Base-by-base conservation (phyloP, 2,113 vertebrate genomes). In the Nothobranchius kuhntae region DNA sequence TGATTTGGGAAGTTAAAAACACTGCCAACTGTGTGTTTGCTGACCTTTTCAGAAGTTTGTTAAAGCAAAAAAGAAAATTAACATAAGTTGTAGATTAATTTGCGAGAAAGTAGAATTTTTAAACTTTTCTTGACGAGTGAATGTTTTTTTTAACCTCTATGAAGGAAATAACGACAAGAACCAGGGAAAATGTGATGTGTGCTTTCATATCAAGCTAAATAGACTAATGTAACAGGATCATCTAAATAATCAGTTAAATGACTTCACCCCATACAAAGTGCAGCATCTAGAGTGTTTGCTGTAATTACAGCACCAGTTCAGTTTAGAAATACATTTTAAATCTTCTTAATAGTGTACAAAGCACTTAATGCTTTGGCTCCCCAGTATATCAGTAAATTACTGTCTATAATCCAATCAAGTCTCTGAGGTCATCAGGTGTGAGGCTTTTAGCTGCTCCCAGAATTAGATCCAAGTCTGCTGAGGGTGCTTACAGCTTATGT, bases 341-440 rank as follows among this genome's bases (percentile, higher is more conserved):
- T 61, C 24, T 24, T 35, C 24, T 30, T 35, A 30, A 13, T 30
- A 15, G 21, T 24, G 2, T 15, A 14, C 24, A 47, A 35, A 6
- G 24, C 44, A 15, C 44, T 30, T 60, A 26, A 46, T 40, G n/a
- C 10, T 17, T 17, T 57, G 9, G 10, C 35, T 42, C 7, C 21
- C 44, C 44, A n/a, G 21, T 59, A 24, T 21, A 26, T 71, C 61
- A 66, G 64, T 65, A 68, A 75, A 26, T 72, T 72, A 46, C 57
- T 73, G 13, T 54, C 36, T 61, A 42, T 11, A 13, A 71, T 50
- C 1, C 35, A 6, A 30, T 77, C 44, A 45, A 11, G 40, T 59
- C 40, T 59, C 40, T 59, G 21, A 47, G 58, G 13, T 47, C 24
- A 61, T 61, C 24, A 30, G 42, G 13, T 46, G 15, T 24, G 45